Evolutionary conservation across 2,797 vertebrate genomes (phyloP).

Genomic region (Saxicola maurus): DNA sequence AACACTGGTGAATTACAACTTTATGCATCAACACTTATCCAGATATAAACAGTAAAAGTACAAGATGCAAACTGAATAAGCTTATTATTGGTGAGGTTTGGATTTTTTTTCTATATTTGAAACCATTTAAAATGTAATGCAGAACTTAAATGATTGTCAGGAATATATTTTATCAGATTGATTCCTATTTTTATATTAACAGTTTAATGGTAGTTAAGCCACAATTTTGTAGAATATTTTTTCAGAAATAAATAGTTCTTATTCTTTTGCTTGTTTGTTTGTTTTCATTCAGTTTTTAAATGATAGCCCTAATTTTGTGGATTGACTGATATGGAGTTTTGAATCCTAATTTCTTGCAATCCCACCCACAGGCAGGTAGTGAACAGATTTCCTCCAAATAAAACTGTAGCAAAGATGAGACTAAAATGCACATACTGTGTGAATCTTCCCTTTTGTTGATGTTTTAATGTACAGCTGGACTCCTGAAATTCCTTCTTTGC

Average conservation of each 20-base stretch:
- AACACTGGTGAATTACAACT: not conserved
- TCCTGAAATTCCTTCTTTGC: not conserved
- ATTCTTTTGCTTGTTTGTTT: not conserved
- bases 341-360: not conserved
- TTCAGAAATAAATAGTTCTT: slow-evolving; percentile 2
- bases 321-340: not conserved
- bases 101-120: not conserved
- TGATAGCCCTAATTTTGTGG: not conserved
- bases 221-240: not conserved
- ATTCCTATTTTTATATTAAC: not conserved
- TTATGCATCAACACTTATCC: not conserved
- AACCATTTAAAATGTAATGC: not conserved
- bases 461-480: not conserved
- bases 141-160: not conserved
- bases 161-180: not conserved
- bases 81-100: not conserved
- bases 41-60: not conserved
- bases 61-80: not conserved
- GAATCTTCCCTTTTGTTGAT: not conserved
- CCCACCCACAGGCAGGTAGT: not conserved
- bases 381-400: not conserved
- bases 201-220: not conserved
- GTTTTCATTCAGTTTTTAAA: not conserved
- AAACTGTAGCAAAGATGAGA: not conserved
- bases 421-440: not conserved